A percentile compares a stretch with the other conserved stretches of the same genome.
Evolutionary conservation across 2,888 invertebrate genomes (phyloP).

Genomic region (Caradrina clavipalpis): DNA sequence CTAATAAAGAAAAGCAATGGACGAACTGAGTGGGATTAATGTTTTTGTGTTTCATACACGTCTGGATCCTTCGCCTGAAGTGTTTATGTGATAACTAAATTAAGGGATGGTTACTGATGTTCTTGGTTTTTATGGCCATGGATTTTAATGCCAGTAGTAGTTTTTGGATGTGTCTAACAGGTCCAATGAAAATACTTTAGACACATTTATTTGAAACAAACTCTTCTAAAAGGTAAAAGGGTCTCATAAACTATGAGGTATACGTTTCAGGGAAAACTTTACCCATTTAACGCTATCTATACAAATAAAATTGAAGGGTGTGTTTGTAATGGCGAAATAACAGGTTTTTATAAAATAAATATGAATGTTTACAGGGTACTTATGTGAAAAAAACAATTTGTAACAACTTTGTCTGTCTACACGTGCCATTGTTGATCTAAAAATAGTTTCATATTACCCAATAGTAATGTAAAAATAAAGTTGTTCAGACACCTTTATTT

Average conservation of each 20-base stretch:
- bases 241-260: not conserved
- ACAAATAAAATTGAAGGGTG: no score
- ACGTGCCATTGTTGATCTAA: slow-evolving; percentile 8
- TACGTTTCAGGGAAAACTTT: slow-evolving; percentile 1
- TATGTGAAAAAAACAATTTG: no score
- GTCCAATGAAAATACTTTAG: not conserved
- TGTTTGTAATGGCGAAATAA: no score
- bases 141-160: slow-evolving; percentile 6
- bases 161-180: not conserved
- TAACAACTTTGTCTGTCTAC: not conserved
- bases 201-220: slow-evolving; percentile 1
- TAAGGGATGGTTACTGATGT: slow-evolving; percentile 2
- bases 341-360: no score
- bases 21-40: slow-evolving; percentile 57
- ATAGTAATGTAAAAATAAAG: not conserved
- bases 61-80: slow-evolving; percentile 10
- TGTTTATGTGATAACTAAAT: slow-evolving; percentile 16
- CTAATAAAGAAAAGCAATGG: slow-evolving; percentile 54
- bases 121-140: slow-evolving; percentile 20
- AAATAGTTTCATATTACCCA: not conserved
- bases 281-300: not conserved
- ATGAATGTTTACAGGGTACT: no score
- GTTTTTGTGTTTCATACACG: slow-evolving; percentile 43
- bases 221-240: not conserved
- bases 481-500: slow-evolving; percentile 4